These are phyloP conservation scores for Gila orcuttii DNA, from an alignment of 2,113 vertebrate species.

Conservation along the genomic window DNA sequence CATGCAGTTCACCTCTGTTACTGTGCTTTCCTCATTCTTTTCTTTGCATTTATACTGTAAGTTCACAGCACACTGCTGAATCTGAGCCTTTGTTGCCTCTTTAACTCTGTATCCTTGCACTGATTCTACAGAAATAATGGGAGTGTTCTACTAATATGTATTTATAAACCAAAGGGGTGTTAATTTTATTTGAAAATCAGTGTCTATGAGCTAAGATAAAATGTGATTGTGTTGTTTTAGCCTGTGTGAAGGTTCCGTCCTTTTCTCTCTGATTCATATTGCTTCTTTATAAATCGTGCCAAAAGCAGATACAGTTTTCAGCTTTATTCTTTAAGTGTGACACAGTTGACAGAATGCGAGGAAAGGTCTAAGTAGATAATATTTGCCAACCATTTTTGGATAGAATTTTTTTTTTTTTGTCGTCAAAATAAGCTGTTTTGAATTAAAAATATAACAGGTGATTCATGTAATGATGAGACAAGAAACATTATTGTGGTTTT, in stretches of 20 bases:
- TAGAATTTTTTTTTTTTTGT: background rate
- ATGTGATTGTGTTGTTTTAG: background rate
- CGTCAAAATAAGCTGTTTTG: background rate
- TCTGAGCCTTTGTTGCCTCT: background rate
- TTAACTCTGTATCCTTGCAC: background rate
- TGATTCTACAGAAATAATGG: constrained; percentile 4
- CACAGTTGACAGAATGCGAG: background rate
- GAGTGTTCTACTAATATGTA: constrained; percentile 1
- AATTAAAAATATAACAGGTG: background rate
- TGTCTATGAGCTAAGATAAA: background rate
- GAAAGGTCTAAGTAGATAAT: background rate
- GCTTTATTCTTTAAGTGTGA: background rate
- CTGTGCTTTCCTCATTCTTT: background rate
- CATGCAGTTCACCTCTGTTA: background rate
- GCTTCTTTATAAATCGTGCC: constrained; percentile 11
- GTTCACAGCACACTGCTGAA: constrained; percentile 17
- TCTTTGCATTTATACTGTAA: background rate
- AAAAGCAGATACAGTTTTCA: background rate
- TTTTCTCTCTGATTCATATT: background rate
- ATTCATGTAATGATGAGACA: background rate
- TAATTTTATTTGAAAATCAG: background rate
- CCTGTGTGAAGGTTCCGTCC: background rate
- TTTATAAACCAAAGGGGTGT: constrained; percentile 3
- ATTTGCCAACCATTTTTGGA: background rate
- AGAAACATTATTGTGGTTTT: no score